Conservation (phyloP, 2,113 vertebrate species). For the Sarotherodon lohbergeri region DNA sequence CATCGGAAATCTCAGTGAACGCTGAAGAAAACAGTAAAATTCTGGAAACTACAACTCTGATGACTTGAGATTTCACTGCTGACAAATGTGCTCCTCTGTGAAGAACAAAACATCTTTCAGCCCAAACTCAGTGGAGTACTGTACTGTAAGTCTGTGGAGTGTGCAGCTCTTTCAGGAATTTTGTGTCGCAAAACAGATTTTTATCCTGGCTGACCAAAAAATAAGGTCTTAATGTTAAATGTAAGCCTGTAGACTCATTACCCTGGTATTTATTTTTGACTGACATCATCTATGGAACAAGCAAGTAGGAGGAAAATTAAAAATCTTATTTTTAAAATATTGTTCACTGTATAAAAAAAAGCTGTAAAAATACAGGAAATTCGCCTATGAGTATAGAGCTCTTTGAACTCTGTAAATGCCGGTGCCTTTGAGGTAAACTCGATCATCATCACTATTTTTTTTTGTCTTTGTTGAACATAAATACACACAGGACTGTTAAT, state of each 20-base stretch:
- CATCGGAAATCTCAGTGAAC: not conserved
- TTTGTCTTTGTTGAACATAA: not conserved
- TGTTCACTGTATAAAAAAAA: not conserved
- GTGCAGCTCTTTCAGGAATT: not conserved
- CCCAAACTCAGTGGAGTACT: not conserved
- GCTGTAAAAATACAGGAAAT: not conserved
- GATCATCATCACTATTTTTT: not conserved
- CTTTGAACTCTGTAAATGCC: not conserved
- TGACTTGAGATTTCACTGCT: not conserved
- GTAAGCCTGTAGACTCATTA: not conserved
- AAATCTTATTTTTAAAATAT: not conserved
- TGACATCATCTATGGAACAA: not conserved
- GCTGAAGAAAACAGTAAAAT: conserved; percentile 1
- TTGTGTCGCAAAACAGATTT: not conserved
- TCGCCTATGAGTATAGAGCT: accelerated
- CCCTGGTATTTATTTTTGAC: not conserved
- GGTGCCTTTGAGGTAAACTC: not conserved
- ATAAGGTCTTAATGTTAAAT: not conserved
- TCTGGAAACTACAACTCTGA: not conserved
- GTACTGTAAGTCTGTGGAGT: not conserved
- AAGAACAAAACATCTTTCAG: not conserved
- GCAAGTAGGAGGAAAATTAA: not conserved
- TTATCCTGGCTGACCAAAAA: not conserved
- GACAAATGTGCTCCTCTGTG: not conserved
- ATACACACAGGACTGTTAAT: not conserved